A percentile compares a stretch with the other conserved stretches of the same genome.
These are phyloP conservation scores for Patella vulgata DNA, from an alignment of 1,140 invertebrate species.

Conservation along the genomic window DNA sequence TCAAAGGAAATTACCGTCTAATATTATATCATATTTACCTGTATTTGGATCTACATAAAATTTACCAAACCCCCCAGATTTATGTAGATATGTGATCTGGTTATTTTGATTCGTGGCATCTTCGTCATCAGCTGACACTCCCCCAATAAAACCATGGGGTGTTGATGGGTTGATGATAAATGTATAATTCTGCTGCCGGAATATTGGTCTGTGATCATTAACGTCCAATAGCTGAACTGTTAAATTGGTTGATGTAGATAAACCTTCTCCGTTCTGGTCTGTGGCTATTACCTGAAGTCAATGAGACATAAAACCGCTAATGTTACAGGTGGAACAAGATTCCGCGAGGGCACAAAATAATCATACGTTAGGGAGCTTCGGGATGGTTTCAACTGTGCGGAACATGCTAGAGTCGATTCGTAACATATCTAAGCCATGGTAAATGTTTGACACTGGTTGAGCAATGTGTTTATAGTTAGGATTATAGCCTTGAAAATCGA, in stretches of 20 bases:
- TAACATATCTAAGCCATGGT: no score
- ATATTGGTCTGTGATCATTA: conserved; percentile 1
- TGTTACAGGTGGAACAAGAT: no score
- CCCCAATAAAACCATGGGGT: neutral
- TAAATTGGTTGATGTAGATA: neutral
- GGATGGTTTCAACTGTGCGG: no score
- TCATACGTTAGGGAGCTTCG: no score
- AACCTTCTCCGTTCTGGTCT: conserved; percentile 1
- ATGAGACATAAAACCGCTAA: no score
- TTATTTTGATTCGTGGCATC: conserved; percentile 14
- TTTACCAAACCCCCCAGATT: conserved; percentile 16
- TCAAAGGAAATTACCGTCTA: no score
- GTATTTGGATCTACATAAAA: conserved; percentile 10
- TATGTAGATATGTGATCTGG: conserved; percentile 13
- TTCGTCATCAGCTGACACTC: neutral
- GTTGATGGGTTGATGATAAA: neutral
- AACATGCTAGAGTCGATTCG: no score
- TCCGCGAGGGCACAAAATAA: no score
- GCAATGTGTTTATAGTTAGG: no score
- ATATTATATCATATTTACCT: conserved; percentile 4
- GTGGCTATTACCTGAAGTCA: conserved; percentile 10
- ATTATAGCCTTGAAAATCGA: no score
- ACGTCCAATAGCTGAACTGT: neutral
- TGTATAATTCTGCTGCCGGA: neutral
- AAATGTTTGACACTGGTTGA: no score